phyloP scores from a whole-genome alignment of 2,888 invertebrate species.

The Nasonovia ribisnigri region DNA sequence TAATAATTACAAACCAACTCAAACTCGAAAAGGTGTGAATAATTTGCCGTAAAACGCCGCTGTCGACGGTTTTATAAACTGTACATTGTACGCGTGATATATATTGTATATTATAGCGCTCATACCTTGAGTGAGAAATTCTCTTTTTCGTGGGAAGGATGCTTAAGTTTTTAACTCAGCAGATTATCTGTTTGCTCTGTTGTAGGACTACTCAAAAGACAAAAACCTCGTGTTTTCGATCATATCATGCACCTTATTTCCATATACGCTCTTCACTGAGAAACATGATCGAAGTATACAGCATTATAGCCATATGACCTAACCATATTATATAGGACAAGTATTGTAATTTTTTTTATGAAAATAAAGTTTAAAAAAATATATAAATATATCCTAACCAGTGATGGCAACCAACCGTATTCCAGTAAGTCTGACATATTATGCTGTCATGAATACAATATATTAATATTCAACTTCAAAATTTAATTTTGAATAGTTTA shows the following conservation, averaged over 20 bases:
- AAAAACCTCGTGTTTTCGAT: slow-evolving; percentile 25
- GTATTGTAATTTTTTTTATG: slow-evolving; percentile 24
- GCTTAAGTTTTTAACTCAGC: slow-evolving; percentile 53
- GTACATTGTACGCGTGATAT: neutral
- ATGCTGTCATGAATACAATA: neutral
- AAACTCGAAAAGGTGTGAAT: slow-evolving; percentile 11
- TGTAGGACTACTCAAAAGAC: slow-evolving; percentile 16
- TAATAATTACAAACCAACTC: slow-evolving; percentile 24
- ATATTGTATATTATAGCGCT: neutral
- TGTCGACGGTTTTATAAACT: slow-evolving; percentile 31
- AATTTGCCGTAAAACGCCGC: slow-evolving; percentile 9
- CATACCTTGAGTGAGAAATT: neutral
- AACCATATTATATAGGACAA: slow-evolving; percentile 4
- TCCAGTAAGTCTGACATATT: neutral
- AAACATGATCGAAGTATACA: slow-evolving; percentile 3
- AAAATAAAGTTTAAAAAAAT: neutral
- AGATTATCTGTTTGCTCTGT: slow-evolving; percentile 45
- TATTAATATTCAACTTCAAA: neutral
- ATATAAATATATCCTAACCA: neutral
- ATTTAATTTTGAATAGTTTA: neutral
- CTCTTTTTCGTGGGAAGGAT: neutral
- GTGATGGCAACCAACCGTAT: neutral
- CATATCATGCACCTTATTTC: slow-evolving; percentile 23
- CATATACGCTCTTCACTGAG: neutral
- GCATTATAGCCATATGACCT: neutral